These are phyloP conservation scores for Sogatella furcifera DNA, from an alignment of 1,140 invertebrate genomes.

Conservation along the genomic window DNA sequence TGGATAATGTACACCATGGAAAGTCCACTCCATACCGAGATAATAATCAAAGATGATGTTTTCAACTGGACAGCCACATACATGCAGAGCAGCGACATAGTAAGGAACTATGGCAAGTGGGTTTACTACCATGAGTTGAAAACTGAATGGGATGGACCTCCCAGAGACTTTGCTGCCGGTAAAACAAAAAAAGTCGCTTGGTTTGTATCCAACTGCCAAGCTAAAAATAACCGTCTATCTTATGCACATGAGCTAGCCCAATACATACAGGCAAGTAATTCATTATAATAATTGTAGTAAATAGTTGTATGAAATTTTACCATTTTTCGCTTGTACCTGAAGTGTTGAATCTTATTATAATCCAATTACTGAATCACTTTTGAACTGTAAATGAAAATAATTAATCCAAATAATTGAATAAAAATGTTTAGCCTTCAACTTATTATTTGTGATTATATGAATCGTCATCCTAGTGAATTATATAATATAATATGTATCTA, in stretches of 20 bases:
- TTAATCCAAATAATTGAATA: too few species aligned
- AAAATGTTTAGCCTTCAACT: too few species aligned
- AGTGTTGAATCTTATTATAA: too few species aligned
- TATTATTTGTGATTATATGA: too few species aligned
- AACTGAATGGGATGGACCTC: slow-evolving; percentile 44
- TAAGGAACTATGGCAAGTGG: slow-evolving; percentile 92
- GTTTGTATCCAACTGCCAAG: slow-evolving; percentile 96
- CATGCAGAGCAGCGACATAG: slow-evolving; percentile 85
- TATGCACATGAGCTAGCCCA: slow-evolving; percentile 82
- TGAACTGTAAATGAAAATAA: too few species aligned
- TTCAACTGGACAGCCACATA: slow-evolving; percentile 96
- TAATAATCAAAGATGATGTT: slow-evolving; percentile 63
- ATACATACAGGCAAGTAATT: slow-evolving; percentile 55
- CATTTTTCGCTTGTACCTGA: too few species aligned
- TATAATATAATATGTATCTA: too few species aligned
- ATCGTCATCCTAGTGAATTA: too few species aligned
- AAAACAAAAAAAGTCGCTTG: slow-evolving; percentile 93
- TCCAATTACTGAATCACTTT: too few species aligned
- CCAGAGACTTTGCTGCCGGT: slow-evolving; percentile 73
- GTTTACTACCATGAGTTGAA: slow-evolving; percentile 67
- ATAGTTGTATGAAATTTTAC: too few species aligned
- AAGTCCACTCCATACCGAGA: slow-evolving; percentile 85
- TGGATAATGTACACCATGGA: slow-evolving; percentile 90
- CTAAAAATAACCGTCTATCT: slow-evolving; percentile 72
- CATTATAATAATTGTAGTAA: too few species aligned